Conservation (phyloP, 2,113 vertebrate species). For the Syngnathus floridae region DNA sequence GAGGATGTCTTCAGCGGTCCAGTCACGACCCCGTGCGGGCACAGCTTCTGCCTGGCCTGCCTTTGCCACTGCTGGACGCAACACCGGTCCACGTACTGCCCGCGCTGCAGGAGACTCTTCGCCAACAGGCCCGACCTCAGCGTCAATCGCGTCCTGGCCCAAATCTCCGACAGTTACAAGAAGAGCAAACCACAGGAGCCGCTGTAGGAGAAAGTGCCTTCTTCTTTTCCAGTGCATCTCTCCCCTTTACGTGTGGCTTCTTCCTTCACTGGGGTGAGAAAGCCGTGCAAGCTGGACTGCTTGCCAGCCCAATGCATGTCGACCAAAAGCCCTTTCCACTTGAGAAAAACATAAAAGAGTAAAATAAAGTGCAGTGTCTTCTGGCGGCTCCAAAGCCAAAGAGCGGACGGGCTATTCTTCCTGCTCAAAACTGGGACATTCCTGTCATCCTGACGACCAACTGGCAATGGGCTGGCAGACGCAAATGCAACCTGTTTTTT, state of each 20-base stretch:
- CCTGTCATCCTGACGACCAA: too few relatives aligned
- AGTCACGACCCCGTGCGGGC: slow-evolving; percentile 68
- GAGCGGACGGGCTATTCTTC: neutral
- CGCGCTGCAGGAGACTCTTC: slow-evolving; percentile 61
- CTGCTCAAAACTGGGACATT: neutral
- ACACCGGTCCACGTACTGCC: slow-evolving; percentile 61
- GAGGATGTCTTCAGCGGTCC: slow-evolving; percentile 66
- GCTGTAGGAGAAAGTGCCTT: slow-evolving; percentile 49
- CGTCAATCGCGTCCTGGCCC: slow-evolving; percentile 64
- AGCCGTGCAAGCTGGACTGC: neutral
- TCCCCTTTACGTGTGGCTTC: too few relatives aligned
- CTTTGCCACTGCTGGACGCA: slow-evolving; percentile 61
- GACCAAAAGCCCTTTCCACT: too few relatives aligned
- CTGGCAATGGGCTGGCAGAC: neutral
- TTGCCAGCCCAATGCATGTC: neutral
- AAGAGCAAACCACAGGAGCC: slow-evolving; percentile 42
- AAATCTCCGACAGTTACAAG: slow-evolving; percentile 65
- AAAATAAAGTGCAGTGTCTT: neutral
- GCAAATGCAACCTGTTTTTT: neutral
- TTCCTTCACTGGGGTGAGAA: neutral
- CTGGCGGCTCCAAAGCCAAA: neutral
- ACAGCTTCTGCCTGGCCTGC: slow-evolving; percentile 72
- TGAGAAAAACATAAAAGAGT: neutral
- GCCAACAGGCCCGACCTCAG: slow-evolving; percentile 57
- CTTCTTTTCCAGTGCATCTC: neutral